A percentile compares a stretch with the other conserved stretches of the same genome.
Conservation (phyloP, 2,797 vertebrate genomes). For the Chelmon rostratus region DNA sequence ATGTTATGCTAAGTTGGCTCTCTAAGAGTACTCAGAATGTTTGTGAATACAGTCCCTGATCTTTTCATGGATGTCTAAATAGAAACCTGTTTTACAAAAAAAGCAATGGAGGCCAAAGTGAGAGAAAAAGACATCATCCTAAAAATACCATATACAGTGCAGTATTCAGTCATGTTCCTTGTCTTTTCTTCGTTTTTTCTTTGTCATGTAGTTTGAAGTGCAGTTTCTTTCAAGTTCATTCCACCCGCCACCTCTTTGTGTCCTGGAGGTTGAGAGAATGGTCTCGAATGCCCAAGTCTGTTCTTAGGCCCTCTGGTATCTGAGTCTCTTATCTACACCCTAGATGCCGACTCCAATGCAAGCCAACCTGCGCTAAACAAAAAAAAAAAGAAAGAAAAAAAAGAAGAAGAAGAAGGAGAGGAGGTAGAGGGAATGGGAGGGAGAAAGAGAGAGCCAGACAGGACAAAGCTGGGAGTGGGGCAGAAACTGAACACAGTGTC, state of each 20-base stretch:
- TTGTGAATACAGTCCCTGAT: background rate
- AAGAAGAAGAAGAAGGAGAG: constrained; percentile 36
- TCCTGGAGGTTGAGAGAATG: constrained; percentile 43
- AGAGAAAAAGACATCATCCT: background rate
- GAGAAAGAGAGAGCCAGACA: constrained; percentile 68
- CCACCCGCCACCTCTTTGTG: constrained; percentile 45
- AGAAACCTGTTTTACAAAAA: constrained; percentile 13
- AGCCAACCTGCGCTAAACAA: constrained; percentile 80
- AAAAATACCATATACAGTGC: background rate
- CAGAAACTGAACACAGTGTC: constrained; percentile 86
- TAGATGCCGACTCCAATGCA: constrained; percentile 68
- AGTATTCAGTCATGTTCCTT: constrained; percentile 8
- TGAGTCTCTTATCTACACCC: constrained; percentile 79
- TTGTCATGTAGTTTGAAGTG: constrained; percentile 40
- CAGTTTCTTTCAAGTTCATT: constrained; percentile 57
- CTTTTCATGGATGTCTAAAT: constrained; percentile 30
- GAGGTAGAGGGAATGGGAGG: constrained; percentile 66
- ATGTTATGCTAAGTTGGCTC: too few relatives aligned
- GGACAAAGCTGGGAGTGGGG: constrained; percentile 85
- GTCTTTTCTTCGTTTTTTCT: background rate
- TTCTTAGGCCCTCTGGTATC: constrained; percentile 79
- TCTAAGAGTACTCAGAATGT: too few relatives aligned
- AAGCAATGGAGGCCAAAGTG: background rate
- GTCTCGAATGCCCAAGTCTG: constrained; percentile 66
- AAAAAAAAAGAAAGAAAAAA: constrained; percentile 52